phyloP scores from a whole-genome alignment of 2,797 vertebrate genomes.

The Lepidocolaptes lacrymiger region DNA sequence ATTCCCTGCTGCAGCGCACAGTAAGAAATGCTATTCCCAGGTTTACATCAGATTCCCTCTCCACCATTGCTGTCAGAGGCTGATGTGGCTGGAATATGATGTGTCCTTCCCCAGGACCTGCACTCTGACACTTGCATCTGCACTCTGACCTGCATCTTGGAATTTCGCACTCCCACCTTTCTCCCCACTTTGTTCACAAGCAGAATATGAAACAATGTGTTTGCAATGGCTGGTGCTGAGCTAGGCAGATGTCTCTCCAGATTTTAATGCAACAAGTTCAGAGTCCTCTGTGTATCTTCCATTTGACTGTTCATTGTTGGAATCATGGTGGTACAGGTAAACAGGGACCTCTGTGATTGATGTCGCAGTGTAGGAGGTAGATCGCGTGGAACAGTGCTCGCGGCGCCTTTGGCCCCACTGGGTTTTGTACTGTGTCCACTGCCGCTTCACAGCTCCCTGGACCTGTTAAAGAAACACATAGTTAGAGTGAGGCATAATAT shows the following conservation, averaged over 20 bases:
- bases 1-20: slow-evolving; percentile 39
- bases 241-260: slow-evolving; percentile 86
- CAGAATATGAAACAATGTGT: slow-evolving; percentile 40
- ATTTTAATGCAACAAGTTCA: slow-evolving; percentile 86
- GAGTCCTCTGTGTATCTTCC: slow-evolving; percentile 82
- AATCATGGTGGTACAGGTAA: slow-evolving; percentile 88
- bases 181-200: slow-evolving; percentile 10
- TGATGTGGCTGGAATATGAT: neutral
- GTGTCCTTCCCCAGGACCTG: neutral
- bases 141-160: neutral
- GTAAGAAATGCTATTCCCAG: slow-evolving; percentile 22
- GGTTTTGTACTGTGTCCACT: slow-evolving; percentile 91
- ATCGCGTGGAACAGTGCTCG: slow-evolving; percentile 86
- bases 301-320: slow-evolving; percentile 84
- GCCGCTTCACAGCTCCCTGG: slow-evolving; percentile 89
- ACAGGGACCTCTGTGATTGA: slow-evolving; percentile 90
- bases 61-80: neutral
- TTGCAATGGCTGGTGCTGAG: neutral
- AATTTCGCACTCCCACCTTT: slow-evolving; percentile 5
- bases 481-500: neutral
- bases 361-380: slow-evolving; percentile 90
- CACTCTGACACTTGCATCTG: neutral
- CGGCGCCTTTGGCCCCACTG: slow-evolving; percentile 90
- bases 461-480: slow-evolving; percentile 78
- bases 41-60: slow-evolving; percentile 19